Conservation (phyloP, 2,113 vertebrate genomes). For the Pao palembangensis region DNA sequence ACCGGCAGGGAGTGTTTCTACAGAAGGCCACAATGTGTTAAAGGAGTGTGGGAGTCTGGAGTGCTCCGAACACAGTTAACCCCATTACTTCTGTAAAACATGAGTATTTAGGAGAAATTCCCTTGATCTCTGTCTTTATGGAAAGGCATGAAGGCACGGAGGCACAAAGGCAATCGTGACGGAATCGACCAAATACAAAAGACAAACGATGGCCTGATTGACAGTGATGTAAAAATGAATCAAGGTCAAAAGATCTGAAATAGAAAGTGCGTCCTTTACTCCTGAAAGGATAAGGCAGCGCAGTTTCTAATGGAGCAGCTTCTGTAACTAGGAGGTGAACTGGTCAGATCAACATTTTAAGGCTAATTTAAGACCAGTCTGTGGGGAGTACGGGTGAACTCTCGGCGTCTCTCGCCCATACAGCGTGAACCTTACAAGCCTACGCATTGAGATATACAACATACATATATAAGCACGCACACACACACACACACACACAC, state of each 20-base stretch:
- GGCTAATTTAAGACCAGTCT: conserved; percentile 37
- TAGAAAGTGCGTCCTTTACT: background rate
- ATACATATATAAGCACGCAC: background rate
- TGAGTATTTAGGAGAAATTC: background rate
- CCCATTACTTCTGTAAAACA: background rate
- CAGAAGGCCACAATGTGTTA: no score
- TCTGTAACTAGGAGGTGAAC: conserved; percentile 10
- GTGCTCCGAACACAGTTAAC: no score
- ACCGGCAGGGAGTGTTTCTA: no score
- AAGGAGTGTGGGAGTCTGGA: no score
- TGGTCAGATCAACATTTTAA: conserved; percentile 33
- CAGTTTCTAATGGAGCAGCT: background rate
- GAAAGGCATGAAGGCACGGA: background rate
- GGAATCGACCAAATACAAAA: background rate
- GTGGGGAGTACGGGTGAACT: conserved; percentile 35
- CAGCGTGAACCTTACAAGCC: conserved; percentile 38
- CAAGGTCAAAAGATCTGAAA: conserved; percentile 1
- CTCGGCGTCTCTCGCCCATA: conserved; percentile 28
- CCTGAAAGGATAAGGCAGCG: background rate
- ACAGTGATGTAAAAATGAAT: conserved; percentile 1
- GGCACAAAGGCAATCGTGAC: background rate
- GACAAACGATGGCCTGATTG: background rate
- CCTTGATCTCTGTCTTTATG: background rate
- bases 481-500: background rate
- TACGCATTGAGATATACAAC: conserved; percentile 28